These are phyloP conservation scores for Chelmon rostratus DNA, from an alignment of 2,797 vertebrate species.

Conservation along the genomic window DNA sequence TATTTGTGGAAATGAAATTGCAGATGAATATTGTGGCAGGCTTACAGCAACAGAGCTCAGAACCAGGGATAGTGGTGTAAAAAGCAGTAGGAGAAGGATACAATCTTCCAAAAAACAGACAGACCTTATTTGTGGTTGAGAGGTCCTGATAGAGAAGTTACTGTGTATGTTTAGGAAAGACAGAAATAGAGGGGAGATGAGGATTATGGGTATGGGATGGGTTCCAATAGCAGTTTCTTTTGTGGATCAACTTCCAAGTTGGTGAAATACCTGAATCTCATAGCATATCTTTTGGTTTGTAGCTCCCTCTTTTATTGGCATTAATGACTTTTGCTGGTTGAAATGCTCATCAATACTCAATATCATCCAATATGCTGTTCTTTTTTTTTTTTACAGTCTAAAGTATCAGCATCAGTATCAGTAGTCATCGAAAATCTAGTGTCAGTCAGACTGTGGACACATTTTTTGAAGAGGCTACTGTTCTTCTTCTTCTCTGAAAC, in stretches of 20 bases:
- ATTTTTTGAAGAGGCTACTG: background rate
- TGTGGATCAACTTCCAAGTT: background rate
- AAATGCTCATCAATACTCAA: no score
- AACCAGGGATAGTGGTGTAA: background rate
- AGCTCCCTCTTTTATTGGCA: background rate
- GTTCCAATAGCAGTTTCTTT: background rate
- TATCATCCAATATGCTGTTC: no score
- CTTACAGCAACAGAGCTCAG: background rate
- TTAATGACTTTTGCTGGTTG: no score
- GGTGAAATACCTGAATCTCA: background rate
- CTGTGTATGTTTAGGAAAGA: background rate
- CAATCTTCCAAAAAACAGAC: slow-evolving; percentile 5
- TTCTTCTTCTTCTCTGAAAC: background rate
- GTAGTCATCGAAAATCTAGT: no score
- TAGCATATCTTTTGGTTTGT: background rate
- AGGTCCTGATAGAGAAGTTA: background rate
- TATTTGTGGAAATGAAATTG: no score
- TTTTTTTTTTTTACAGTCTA: no score
- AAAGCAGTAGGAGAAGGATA: background rate
- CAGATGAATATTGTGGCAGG: background rate
- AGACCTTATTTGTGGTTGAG: background rate
- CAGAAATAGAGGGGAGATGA: background rate
- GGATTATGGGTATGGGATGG: background rate
- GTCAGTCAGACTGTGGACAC: no score
- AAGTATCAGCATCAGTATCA: no score